Percentiles rank a stretch among this genome's conserved stretches.
phyloP scores from a whole-genome alignment of 1,140 invertebrate species.

The Sweltsa coloradensis region DNA sequence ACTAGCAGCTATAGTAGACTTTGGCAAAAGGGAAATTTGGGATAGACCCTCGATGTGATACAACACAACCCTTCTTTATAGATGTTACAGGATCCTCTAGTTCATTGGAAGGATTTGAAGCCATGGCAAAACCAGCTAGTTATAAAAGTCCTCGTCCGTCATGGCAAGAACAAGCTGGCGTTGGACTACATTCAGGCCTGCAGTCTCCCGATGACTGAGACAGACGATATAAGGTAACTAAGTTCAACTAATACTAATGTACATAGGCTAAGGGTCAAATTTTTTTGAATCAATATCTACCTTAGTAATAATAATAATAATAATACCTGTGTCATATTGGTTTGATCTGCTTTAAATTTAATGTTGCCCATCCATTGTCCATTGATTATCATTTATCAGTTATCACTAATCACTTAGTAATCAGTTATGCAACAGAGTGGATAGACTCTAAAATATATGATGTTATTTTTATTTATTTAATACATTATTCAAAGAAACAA shows the following conservation, averaged over 20 bases:
- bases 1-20: no score
- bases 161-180: conserved; percentile 37
- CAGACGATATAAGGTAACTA: conserved; percentile 34
- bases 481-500: no score
- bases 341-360: no score
- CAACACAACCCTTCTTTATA: conserved; percentile 26
- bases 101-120: conserved; percentile 32
- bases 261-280: conserved; percentile 21
- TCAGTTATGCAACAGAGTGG: no score
- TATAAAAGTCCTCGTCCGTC: conserved; percentile 38
- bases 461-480: no score
- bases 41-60: not conserved
- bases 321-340: no score
- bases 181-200: conserved; percentile 37
- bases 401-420: no score
- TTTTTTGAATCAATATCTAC: not conserved
- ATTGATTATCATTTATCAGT: no score
- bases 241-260: no score
- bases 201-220: conserved; percentile 34
- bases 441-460: no score
- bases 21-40: no score
- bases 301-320: not conserved
- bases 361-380: no score
- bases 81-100: conserved; percentile 32
- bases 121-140: conserved; percentile 43